Percentiles rank a stretch among this genome's conserved stretches.
These are phyloP conservation scores for Rhipidura dahli DNA, from an alignment of 2,113 vertebrate species.

Conservation along the genomic window DNA sequence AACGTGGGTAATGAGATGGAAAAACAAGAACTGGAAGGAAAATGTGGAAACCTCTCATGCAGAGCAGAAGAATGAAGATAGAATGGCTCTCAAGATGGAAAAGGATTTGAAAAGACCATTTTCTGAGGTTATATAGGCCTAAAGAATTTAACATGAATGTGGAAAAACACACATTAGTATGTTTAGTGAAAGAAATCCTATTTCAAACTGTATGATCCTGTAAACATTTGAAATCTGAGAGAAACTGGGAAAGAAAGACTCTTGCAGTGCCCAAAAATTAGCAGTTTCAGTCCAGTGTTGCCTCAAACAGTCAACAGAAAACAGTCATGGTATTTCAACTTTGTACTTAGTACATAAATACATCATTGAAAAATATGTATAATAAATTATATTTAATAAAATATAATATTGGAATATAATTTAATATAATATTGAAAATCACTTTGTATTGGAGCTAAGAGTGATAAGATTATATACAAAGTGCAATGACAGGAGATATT, in stretches of 20 bases:
- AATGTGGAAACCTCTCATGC: background rate
- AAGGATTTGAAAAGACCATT: background rate
- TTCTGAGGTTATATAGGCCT: background rate
- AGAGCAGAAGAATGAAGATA: background rate
- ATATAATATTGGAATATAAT: too few species aligned
- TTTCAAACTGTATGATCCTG: background rate
- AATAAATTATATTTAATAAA: too few species aligned
- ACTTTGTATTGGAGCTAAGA: background rate
- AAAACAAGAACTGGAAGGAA: background rate
- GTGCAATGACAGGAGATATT: background rate
- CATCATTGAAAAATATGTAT: background rate
- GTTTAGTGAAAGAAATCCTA: background rate
- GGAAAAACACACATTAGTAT: background rate
- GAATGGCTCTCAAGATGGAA: background rate
- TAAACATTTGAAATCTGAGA: background rate
- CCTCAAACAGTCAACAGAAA: background rate
- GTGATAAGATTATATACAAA: background rate
- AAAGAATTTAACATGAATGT: background rate
- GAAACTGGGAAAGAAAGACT: background rate
- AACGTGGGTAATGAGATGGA: background rate
- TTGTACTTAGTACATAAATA: background rate
- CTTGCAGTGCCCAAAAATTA: background rate
- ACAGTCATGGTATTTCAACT: background rate
- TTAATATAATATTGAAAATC: background rate
- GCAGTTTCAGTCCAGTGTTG: background rate